Conservation (phyloP, 2,888 invertebrate genomes). For the Apoda limacodes region DNA sequence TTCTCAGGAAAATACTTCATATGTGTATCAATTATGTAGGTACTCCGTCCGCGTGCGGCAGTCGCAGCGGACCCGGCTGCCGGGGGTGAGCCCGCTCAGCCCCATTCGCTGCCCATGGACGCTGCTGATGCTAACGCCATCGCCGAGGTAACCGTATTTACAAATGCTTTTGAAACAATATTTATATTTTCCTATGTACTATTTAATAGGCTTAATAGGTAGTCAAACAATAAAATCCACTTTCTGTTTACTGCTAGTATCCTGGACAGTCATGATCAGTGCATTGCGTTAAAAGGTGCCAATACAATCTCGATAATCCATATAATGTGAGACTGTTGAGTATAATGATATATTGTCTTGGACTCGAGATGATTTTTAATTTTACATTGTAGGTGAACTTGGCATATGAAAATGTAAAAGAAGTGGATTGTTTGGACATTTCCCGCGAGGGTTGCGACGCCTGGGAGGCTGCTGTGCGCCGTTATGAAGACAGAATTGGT, state of each 20-base stretch:
- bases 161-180: no score
- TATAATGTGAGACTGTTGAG: no score
- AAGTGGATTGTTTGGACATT: conserved; percentile 97
- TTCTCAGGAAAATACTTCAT: no score
- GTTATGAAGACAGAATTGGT: conserved; percentile 97
- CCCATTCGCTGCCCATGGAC: conserved; percentile 82
- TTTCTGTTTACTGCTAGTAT: no score
- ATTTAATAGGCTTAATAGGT: no score
- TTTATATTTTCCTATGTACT: no score
- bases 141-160: conserved; percentile 78
- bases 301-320: no score
- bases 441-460: conserved; percentile 96
- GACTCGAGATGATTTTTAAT: conserved; percentile 2
- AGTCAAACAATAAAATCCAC: no score
- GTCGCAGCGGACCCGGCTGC: conserved; percentile 49
- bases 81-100: conserved; percentile 69
- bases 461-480: conserved; percentile 97
- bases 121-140: conserved; percentile 98
- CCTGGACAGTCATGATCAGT: no score
- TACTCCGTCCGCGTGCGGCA: conserved; percentile 54
- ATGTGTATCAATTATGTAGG: conserved; percentile 27
- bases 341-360: no score
- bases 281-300: no score
- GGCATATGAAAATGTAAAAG: conserved; percentile 98
- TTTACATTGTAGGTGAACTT: conserved; percentile 73